These are phyloP conservation scores for Phallusia fumigata DNA, from an alignment of 23 tunicate species.

Conservation along the genomic window DNA sequence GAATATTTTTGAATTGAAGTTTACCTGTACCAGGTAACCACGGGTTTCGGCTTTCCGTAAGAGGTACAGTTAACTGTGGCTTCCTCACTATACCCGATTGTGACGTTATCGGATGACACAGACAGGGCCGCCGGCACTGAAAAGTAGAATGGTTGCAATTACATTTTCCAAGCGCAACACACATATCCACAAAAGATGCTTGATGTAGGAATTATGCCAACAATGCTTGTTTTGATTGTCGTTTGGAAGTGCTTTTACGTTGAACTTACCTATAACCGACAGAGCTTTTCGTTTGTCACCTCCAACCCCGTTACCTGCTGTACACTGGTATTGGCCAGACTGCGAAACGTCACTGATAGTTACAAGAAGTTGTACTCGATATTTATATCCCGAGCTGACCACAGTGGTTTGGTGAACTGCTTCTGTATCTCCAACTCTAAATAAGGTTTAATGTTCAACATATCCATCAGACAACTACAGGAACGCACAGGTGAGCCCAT, in stretches of 20 bases:
- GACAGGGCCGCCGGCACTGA: background rate
- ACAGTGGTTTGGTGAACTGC: background rate
- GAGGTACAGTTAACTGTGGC: background rate
- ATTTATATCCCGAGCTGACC: background rate
- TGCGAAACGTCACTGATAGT: background rate
- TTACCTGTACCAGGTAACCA: background rate
- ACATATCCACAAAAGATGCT: no score
- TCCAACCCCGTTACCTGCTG: background rate
- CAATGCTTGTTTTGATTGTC: no score
- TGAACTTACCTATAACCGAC: no score
- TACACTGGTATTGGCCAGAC: background rate
- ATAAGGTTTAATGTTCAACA: background rate
- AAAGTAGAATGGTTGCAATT: background rate
- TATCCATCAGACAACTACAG: background rate
- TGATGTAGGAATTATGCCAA: no score
- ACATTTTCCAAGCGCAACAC: no score
- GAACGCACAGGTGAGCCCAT: no score
- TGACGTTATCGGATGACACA: background rate
- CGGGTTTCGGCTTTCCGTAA: background rate
- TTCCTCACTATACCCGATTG: background rate
- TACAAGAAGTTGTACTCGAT: background rate
- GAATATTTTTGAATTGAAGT: no score
- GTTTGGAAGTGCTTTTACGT: no score
- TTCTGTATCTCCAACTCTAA: background rate
- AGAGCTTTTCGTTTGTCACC: background rate